A percentile compares a stretch with the other conserved stretches of the same genome.
phyloP scores from a whole-genome alignment of 1,140 invertebrate species.

The Drosophila suzukii region DNA sequence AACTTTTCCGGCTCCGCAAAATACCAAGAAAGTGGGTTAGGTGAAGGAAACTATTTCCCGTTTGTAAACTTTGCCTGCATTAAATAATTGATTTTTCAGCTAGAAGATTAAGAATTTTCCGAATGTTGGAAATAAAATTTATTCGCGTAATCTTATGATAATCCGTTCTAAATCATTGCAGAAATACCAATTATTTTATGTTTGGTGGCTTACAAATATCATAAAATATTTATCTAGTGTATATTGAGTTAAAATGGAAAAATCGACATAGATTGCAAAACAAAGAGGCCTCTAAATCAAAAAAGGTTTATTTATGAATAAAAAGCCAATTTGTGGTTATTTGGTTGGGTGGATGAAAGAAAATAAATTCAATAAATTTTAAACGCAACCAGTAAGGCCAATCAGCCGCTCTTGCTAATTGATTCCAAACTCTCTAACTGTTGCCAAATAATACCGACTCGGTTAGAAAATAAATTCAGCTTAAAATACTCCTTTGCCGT shows the following conservation, averaged over 20 bases:
- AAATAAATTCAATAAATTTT: slow-evolving; percentile 13
- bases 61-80: neutral
- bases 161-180: neutral
- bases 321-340: neutral
- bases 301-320: slow-evolving; percentile 3
- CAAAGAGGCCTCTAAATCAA: neutral
- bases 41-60: no score
- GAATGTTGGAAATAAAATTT: neutral
- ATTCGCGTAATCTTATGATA: neutral
- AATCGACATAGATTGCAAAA: neutral
- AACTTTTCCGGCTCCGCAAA: slow-evolving; percentile 1
- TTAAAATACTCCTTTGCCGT: slow-evolving; percentile 5
- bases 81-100: neutral
- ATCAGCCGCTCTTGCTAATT: slow-evolving; percentile 11
- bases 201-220: neutral
- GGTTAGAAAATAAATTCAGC: slow-evolving; percentile 6
- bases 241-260: neutral
- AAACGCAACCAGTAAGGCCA: slow-evolving; percentile 3
- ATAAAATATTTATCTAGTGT: neutral
- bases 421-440: neutral
- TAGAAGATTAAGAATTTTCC: neutral
- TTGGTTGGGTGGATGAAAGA: neutral
- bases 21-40: neutral
- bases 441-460: slow-evolving; percentile 3
- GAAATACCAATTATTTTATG: neutral